phyloP scores from a whole-genome alignment of 2,113 vertebrate genomes.

The Puntigrus tetrazona region DNA sequence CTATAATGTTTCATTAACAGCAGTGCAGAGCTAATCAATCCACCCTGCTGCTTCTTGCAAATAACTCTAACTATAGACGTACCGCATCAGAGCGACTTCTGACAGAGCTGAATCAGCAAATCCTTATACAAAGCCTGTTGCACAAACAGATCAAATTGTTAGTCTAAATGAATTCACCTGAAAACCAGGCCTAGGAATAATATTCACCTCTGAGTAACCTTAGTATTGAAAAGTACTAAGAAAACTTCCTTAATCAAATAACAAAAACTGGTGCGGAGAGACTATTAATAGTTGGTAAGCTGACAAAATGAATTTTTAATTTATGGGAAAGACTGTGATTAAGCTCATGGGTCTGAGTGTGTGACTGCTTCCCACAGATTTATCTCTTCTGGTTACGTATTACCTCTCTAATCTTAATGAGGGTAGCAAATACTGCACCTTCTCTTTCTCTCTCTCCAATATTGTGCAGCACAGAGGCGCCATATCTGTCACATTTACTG shows the following conservation, averaged over 20 bases:
- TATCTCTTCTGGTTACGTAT: not conserved
- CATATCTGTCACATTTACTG: constrained; percentile 17
- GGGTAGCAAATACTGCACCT: not conserved
- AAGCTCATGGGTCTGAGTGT: not conserved
- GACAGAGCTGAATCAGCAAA: constrained; percentile 28
- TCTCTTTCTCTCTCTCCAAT: constrained; percentile 14
- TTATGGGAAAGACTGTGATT: not conserved
- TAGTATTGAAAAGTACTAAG: not conserved
- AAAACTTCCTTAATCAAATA: not conserved
- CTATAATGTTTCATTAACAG: constrained; percentile 50
- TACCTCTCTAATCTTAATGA: constrained; percentile 45
- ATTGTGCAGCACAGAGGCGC: not conserved
- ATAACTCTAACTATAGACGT: constrained; percentile 6
- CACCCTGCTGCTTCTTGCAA: not conserved
- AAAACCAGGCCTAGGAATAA: not conserved
- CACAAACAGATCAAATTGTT: constrained; percentile 24
- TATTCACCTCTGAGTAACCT: not conserved
- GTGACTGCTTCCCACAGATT: constrained; percentile 15
- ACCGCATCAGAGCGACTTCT: not conserved
- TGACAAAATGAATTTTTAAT: not conserved
- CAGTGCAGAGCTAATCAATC: constrained; percentile 47
- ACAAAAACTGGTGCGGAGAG: not conserved
- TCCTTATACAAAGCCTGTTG: constrained; percentile 22
- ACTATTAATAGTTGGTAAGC: not conserved
- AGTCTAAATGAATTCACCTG: not conserved